Conservation (phyloP, 2,797 vertebrate genomes). For the Pteronotus mesoamericanus region DNA sequence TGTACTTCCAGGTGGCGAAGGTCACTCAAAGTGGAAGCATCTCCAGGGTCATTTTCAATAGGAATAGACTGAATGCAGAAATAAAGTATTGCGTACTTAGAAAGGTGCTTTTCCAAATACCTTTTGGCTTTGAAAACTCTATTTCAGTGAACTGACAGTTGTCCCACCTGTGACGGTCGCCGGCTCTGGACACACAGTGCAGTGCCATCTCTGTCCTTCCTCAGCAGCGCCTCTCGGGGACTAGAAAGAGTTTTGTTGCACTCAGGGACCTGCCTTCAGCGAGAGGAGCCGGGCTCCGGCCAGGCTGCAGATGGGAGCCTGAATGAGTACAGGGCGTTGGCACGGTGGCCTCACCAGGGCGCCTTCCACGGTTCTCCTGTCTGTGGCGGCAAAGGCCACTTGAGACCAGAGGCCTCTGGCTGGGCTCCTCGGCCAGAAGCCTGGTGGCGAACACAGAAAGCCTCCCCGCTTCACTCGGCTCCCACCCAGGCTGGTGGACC, state of each 20-base stretch:
- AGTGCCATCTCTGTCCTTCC: not conserved
- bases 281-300: rapidly evolving
- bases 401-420: not conserved
- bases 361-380: not conserved
- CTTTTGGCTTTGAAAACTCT: not conserved
- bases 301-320: not conserved
- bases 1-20: too few species aligned
- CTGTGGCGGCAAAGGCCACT: not conserved
- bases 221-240: not conserved
- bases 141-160: not conserved
- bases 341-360: rapidly evolving
- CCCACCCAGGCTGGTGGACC: not conserved
- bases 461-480: not conserved
- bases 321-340: not conserved
- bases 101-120: not conserved
- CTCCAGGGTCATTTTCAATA: not conserved
- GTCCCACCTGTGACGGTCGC: rapidly evolving
- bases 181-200: not conserved
- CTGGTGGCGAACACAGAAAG: not conserved
- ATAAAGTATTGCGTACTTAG: not conserved
- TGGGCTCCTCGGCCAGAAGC: not conserved
- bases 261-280: not conserved
- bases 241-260: not conserved
- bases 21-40: not conserved
- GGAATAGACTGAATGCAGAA: not conserved